Evolutionary conservation across 1,140 invertebrate species (phyloP), one percentile per base, ranked within the genome.

Genomic region (Harpegnathos saltator): DNA sequence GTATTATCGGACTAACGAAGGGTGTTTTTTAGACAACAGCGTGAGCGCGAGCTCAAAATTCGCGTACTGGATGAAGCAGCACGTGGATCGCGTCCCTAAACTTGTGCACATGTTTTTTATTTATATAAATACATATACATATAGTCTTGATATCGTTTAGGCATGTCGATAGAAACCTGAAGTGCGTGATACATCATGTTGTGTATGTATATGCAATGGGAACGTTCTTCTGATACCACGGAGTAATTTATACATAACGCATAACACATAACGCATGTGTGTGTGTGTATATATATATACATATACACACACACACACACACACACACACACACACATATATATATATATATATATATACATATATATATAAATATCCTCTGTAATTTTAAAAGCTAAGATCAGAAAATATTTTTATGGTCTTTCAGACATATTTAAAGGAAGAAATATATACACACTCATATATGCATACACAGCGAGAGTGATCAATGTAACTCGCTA

Each of bases 21-120:
- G 69, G 69, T 92, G 81, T 92, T 91, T 95, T 95, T 91, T 94
- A 96, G 96, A 91, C 97, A 97, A 95, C 97, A 97, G 93, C 96
- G 97, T 71, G 97, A 98, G 91, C 95, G 97, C 62, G 97, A 98
- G 94, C 95, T 97, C 88, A 98, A 98, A 95, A 97, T 98, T 91
- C 95, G 97, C 90, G 97, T 97, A 77, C 94, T 98, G 86, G 97
- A 98, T 94, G 97, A 98, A 95, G 97, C 97, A 75, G 97, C 97
- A 81, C 95, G 97, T 92, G 97, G 97, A 88, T 96, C 96, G 88
- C 95, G 96, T 83, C 96, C 95, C 91, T 97, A 96, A 94, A 68
- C 66, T 89, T 86, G 88, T 82, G 62, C 83, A 52, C 82, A 9
- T 44, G 38, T 44, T 44, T 44, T 77, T 38, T 77, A 85, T 90